Conservation (phyloP, 1,140 invertebrate genomes). For the Sycophaga agraensis region DNA sequence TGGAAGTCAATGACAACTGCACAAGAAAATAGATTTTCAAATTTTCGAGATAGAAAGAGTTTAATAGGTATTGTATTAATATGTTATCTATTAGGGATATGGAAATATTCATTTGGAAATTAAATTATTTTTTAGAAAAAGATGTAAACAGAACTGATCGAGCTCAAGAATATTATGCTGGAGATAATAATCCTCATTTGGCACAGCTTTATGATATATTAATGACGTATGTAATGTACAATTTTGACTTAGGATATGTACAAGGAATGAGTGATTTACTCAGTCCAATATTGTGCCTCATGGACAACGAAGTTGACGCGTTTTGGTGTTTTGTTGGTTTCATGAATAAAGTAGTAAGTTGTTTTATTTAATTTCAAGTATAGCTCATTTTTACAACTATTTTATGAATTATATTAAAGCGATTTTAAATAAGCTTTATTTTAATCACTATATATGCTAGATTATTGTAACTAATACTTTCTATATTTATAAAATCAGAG, state of each 20-base stretch:
- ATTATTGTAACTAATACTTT: no score
- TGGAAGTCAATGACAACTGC: slow-evolving; percentile 87
- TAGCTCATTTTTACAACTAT: no score
- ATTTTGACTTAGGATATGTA: slow-evolving; percentile 96
- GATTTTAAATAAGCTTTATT: no score
- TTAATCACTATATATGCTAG: no score
- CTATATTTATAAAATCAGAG: slow-evolving; percentile 64
- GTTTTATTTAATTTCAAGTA: neutral
- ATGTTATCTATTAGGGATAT: neutral
- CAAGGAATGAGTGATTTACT: slow-evolving; percentile 98
- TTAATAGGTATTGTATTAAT: slow-evolving; percentile 71
- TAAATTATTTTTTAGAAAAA: slow-evolving; percentile 72
- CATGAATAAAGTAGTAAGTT: slow-evolving; percentile 89
- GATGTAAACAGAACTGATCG: slow-evolving; percentile 97
- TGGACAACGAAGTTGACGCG: slow-evolving; percentile 91
- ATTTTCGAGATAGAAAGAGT: slow-evolving; percentile 88
- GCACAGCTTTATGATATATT: slow-evolving; percentile 85
- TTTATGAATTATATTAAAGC: no score
- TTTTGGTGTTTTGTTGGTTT: slow-evolving; percentile 99
- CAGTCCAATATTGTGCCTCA: slow-evolving; percentile 87
- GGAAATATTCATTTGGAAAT: neutral
- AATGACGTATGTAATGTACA: slow-evolving; percentile 99
- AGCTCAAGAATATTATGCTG: slow-evolving; percentile 85
- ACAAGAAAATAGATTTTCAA: slow-evolving; percentile 87
- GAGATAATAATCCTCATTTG: slow-evolving; percentile 89